Conservation (phyloP, 2,888 invertebrate species). For the Hetaerina titia region DNA sequence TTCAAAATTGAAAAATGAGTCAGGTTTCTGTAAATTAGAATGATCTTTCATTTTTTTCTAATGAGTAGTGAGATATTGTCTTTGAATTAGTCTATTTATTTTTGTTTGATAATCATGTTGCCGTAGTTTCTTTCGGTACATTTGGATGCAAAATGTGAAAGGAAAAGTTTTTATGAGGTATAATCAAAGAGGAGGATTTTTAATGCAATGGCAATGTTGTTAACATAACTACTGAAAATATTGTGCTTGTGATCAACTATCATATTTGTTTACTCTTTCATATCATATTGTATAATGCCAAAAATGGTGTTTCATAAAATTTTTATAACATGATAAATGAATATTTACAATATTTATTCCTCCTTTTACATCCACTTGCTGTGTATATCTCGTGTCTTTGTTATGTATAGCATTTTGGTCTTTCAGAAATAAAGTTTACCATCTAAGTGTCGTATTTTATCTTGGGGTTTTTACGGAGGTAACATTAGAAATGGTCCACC, state of each 20-base stretch:
- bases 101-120: neutral
- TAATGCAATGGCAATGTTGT: neutral
- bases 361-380: slow-evolving; percentile 27
- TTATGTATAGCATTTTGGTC: slow-evolving; percentile 55
- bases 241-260: slow-evolving; percentile 53
- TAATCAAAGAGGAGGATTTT: neutral
- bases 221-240: slow-evolving; percentile 30
- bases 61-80: neutral
- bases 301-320: slow-evolving; percentile 42
- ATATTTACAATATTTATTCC: slow-evolving; percentile 6
- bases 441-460: neutral
- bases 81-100: neutral
- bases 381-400: slow-evolving; percentile 39
- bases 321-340: slow-evolving; percentile 9
- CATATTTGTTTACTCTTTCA: slow-evolving; percentile 29
- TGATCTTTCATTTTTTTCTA: neutral
- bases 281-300: slow-evolving; percentile 45
- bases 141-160: neutral
- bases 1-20: slow-evolving; percentile 53
- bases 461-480: neutral
- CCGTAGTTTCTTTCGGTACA: neutral
- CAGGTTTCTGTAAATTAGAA: neutral
- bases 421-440: slow-evolving; percentile 18
- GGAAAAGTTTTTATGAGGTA: slow-evolving; percentile 9
- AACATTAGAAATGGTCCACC: too few species aligned